Evolutionary conservation across 1,140 invertebrate species (phyloP), one percentile per base, ranked within the genome.

Genomic region (Zaprionus gabonicus): DNA sequence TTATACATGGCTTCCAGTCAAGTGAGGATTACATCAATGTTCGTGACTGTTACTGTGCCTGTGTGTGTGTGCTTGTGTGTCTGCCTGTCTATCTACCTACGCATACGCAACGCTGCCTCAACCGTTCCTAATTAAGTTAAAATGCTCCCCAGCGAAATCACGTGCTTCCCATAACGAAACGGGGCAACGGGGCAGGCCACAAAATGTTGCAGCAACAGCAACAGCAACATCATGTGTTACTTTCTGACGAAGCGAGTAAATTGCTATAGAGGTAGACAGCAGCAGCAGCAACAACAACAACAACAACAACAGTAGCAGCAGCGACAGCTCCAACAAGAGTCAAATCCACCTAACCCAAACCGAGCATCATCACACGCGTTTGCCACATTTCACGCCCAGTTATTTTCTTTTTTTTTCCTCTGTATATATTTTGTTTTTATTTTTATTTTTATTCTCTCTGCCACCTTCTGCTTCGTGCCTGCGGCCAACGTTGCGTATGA

Each of bases 91-190:
- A 27, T 57, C 38, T 49, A 34, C 3, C 71, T 67, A 46, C 70
- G 66, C 76, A 76, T 69, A 51, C 20, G 10, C 17, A 51, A 12
- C 4, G 23, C 46, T 13, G 83, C 65, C 65, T 71, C 56, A 85
- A 74, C 71, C 70, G 49, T 41, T 85, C 71, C 85, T 90, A 88
- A 88, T 88, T 90, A 88, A 88, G 85, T 88, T 88, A 88, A 88
- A 88, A 88, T 88, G 85, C 78, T 88, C 85, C 85, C 85, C 56
- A 70, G 85, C 83, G 85, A 90, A 88, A 88, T 90, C 85, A 90
- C 85, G 85, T 90, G 81, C 73, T 76, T 56, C 27, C 76, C 76
- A 84, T 90, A 90, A 80, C 81, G 53, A 78, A 64, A 57, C 49
- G 23, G 28, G 36, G 23, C 23, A 41, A 20, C 20, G 38, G 49